Conservation (phyloP, 2,113 vertebrate species). For the Mustelus asterias region DNA sequence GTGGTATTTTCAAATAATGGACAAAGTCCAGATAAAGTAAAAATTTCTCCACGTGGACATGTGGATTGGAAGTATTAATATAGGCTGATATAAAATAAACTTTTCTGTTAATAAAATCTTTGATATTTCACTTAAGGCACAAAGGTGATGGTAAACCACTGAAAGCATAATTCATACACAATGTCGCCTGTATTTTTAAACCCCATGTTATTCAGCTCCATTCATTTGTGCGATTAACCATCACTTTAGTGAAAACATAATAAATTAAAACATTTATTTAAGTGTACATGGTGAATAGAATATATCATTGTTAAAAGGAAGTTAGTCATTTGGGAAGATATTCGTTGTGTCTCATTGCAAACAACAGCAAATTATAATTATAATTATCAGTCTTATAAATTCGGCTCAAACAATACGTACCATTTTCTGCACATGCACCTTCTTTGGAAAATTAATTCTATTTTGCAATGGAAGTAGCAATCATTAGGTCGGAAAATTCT, state of each 20-base stretch:
- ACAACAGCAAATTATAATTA: background rate
- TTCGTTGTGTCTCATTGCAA: background rate
- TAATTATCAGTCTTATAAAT: background rate
- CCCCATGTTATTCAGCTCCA: background rate
- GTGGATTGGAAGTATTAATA: background rate
- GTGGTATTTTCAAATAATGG: background rate
- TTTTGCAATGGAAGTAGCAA: background rate
- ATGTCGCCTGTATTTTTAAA: background rate
- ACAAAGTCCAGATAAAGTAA: background rate
- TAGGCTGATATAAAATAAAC: background rate
- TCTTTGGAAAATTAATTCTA: background rate
- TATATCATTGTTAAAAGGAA: background rate
- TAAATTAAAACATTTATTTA: background rate
- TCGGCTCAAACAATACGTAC: background rate
- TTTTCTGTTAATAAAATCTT: background rate
- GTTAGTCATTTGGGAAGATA: background rate
- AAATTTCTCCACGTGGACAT: constrained; percentile 17
- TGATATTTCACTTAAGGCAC: background rate
- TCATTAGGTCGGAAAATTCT: background rate
- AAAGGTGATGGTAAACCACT: background rate
- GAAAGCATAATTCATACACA: background rate
- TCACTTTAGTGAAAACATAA: background rate
- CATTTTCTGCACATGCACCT: background rate
- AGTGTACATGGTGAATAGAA: background rate
- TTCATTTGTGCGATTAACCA: too few relatives aligned